phyloP scores from a whole-genome alignment of 2,113 vertebrate species.

The Nothoprocta perdicaria region DNA sequence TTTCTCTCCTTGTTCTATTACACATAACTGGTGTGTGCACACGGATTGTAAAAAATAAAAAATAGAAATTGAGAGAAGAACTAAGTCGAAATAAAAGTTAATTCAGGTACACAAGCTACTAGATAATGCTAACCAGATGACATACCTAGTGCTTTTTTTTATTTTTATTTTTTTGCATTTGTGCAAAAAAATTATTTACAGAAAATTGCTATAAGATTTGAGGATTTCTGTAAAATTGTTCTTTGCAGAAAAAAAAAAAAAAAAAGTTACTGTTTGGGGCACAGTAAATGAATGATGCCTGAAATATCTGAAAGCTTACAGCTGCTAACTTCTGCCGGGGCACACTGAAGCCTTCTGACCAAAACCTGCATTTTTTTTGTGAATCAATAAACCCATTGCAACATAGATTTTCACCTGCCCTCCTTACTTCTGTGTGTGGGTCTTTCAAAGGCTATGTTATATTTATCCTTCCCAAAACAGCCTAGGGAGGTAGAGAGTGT shows the following conservation, averaged over 20 bases:
- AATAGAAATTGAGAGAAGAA: not conserved
- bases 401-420: not conserved
- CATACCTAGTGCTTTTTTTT: not conserved
- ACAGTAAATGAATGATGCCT: not conserved
- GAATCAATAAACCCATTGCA: not conserved
- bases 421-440: not conserved
- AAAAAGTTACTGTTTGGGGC: too few relatives aligned
- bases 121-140: not conserved
- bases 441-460: not conserved
- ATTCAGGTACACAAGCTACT: rapidly evolving
- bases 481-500: not conserved
- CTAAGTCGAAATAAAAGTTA: not conserved
- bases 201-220: not conserved
- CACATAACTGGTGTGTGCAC: not conserved
- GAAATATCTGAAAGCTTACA: not conserved
- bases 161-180: not conserved
- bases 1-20: not conserved
- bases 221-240: not conserved
- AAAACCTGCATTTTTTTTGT: not conserved
- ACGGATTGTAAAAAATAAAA: not conserved
- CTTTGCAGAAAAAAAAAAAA: not conserved
- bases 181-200: not conserved
- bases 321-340: rapidly evolving
- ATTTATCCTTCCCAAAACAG: not conserved
- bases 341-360: not conserved